Evolutionary conservation across 2,797 vertebrate species (phyloP), one percentile per base, ranked within the genome.

Genomic region (Glyptemys insculpta): DNA sequence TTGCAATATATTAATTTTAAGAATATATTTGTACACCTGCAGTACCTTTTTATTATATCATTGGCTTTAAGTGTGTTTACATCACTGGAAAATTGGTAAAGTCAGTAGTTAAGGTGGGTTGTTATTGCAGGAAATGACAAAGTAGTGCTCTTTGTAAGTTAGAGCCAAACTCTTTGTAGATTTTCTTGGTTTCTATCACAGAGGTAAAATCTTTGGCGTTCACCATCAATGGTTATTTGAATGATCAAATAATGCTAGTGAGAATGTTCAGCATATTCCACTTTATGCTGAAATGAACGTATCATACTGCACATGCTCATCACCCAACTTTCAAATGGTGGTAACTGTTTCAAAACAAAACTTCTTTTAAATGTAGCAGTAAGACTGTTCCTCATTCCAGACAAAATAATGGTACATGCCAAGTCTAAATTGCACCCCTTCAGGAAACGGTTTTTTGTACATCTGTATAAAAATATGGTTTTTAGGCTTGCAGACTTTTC

Each of bases 191-290:
- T 34, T 65, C 62, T 65, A 1, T 65, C 62, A n/a, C 31, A 7
- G 62, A n/a, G 34, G 16, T 34, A 18, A 68, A 68, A 21, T 37
- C 18, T 68, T 21, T 65, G 34, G 34, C 1, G 72, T 79, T 92
- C 57, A 85, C 68, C 83, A 79, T 56, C 5, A 80, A 21, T 80
- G 92, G 29, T 19, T 68, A 56, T n/a, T 1, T 79, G 52, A 90
- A 57, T 84, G 81, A 65, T 37, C 65, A 91, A 37, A 54, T 87
- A 29, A 88, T 96, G 89, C 87, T 93, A 72, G 90, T 89, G 87
- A 56, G 83, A 92, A 74, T 91, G 57, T 95, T 95, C 37, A 52
- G 72, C 1, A 1, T 90, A 62, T 91, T 89, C 87, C 68, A 37
- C 54, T 76, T 82, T 34, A 86, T 0, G 0, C 81, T 91, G 5